Base-by-base conservation (phyloP, 2,888 invertebrate genomes). In the Campaea margaritaria region DNA sequence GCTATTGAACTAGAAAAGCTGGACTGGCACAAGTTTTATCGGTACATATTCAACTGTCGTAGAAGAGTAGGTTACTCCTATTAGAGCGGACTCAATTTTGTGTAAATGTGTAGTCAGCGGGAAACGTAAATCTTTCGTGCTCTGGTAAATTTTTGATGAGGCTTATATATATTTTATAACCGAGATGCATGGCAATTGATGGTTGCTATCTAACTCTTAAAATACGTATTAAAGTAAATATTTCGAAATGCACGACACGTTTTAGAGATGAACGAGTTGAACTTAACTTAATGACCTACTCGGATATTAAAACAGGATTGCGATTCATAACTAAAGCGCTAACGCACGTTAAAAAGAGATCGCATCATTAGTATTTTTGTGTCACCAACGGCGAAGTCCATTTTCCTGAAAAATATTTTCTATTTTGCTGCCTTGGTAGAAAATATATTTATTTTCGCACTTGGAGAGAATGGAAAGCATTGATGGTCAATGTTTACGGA, bases 401-500 rank as follows among this genome's bases (percentile, higher is more conserved):
- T 50, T 56, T 54, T 38, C 10, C 56, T 21, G 16, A 34, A 42
- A 50, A 46, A 55, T 13, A 50, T 15, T 15, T 16, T 28, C 16
- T 31, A 50, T 31, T 28, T 11, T 12, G 16, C 11, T 36, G 12
- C 12, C 1, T 31, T 31, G 5, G 31, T 31, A 7, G n/a, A 36
- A 53, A 42, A 46, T 53, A 53, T 15, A 47, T 56, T 56, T 59
- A 58, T 52, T 49, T n/a, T 36, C 36, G 36, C n/a, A 36, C 36
- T 36, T 36, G 36, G 36, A 11, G 36, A 36, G 1, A 9, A 10
- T n/a, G 36, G n/a, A 31, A 59, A 42, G 27, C 27, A 34, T 36
- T 51, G 49, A 56, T 63, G 62, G 61, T 61, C 62, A 69, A 43
- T 54, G 47, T 58, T 65, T 52, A 58, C 31, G 55, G 53, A 58